Base-by-base conservation (phyloP, 1,140 invertebrate species). In the Notospermus geniculatus region DNA sequence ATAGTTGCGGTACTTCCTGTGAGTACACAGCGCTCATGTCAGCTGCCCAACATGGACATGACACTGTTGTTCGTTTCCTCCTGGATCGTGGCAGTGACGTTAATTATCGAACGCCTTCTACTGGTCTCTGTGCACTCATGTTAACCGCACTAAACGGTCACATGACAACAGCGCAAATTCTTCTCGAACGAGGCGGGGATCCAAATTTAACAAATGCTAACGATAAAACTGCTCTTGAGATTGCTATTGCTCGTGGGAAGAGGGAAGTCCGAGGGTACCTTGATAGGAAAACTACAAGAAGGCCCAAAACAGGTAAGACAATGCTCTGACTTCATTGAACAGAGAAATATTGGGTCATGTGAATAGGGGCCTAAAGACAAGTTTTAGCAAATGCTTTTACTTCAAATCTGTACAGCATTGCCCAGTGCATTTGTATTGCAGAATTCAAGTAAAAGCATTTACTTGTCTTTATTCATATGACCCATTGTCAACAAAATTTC, bases 121-220 rank as follows among this genome's bases (percentile, higher is more conserved):
- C 72, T 22, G 73, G 75, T 7, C 46, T 78, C 0, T 78, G 72
- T 0, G 69, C 78, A 13, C 68, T 82, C 17, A 81, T 80, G 79
- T 59, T 76, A 23, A 76, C 79, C 15, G 80, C 79, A 4, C 46
- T 78, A 19, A 80, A 80, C 70, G 79, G 79, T 56, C 80, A 81
- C 66, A 76, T 78, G 73, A 80, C 73, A 7, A 80, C 77, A 4
- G 77, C 75, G 0, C 78, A 81, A 64, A 75, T 80, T 41, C 66
- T 82, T 9, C 72, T 82, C 46, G 79, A 80, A 57, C 67, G 72
- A 58, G 77, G 78, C 19, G 71, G 72, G 27, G 75, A 80, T 64
- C 75, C 78, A 1, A 80, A 81, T 61, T 55, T 75, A 17, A 72
- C 62, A 0, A 75, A 80, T 62, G 72, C 75, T 1, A 69, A 73